Conservation (phyloP, 2,797 vertebrate species). For the Sebastes wilsoni region DNA sequence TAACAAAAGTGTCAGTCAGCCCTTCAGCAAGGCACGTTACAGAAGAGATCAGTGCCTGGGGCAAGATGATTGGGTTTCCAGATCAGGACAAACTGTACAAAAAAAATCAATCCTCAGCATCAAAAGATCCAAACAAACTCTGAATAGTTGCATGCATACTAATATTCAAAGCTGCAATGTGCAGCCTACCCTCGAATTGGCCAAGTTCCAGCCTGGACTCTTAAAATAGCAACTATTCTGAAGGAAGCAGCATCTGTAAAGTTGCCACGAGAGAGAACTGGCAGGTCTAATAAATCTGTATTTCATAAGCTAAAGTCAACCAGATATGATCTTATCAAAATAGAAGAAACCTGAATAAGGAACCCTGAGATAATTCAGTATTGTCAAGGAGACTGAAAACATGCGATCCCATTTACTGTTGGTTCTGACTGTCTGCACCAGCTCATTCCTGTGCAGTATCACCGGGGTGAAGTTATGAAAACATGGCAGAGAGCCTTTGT, state of each 20-base stretch:
- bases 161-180: background rate
- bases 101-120: background rate
- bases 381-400: background rate
- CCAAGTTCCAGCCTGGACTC: background rate
- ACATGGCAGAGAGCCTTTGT: slow-evolving; percentile 1
- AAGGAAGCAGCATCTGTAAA: background rate
- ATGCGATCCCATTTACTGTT: background rate
- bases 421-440: background rate
- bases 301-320: background rate
- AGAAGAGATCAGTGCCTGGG: background rate
- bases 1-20: background rate
- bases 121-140: background rate
- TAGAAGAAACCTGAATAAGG: background rate
- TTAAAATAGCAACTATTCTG: background rate
- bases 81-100: background rate
- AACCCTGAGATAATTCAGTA: background rate
- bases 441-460: background rate
- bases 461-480: slow-evolving; percentile 1
- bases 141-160: background rate
- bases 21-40: slow-evolving; percentile 2
- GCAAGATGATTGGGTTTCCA: slow-evolving; percentile 3
- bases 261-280: background rate
- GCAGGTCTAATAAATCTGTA: background rate
- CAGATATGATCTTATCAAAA: background rate
- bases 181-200: background rate